Conservation (phyloP, 2,888 invertebrate genomes). For the Cheilosia vulpina region DNA sequence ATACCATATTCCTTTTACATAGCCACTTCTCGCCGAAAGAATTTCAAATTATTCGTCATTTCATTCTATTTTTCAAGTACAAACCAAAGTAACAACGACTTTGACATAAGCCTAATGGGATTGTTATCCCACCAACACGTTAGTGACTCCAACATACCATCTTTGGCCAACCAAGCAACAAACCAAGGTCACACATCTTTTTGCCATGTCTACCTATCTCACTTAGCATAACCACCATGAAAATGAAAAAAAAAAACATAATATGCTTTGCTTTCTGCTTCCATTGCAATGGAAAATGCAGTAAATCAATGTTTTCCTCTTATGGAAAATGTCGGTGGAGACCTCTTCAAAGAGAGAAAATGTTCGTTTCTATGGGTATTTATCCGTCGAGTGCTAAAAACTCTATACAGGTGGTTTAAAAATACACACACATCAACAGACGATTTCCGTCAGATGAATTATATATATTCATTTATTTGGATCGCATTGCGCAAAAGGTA, state of each 20-base stretch:
- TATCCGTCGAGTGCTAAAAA: background rate
- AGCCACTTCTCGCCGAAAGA: too few relatives aligned
- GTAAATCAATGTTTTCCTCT: background rate
- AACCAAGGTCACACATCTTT: conserved; percentile 5
- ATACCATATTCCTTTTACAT: too few relatives aligned
- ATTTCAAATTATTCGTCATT: too few relatives aligned
- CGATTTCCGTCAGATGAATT: background rate
- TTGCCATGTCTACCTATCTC: background rate
- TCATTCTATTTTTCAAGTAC: too few relatives aligned
- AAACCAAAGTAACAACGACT: too few relatives aligned
- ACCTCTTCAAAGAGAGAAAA: background rate
- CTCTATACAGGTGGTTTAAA: conserved; percentile 22
- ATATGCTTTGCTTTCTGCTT: background rate
- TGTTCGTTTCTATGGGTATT: background rate
- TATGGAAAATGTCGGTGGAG: conserved; percentile 5
- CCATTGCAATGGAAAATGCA: background rate
- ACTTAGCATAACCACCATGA: too few relatives aligned
- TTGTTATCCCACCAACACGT: background rate
- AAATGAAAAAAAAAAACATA: too few relatives aligned
- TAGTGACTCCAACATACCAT: background rate
- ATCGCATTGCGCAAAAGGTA: conserved; percentile 27
- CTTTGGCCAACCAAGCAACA: background rate
- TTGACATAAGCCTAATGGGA: too few relatives aligned
- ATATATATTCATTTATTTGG: conserved; percentile 14
- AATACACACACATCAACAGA: background rate